Evolutionary conservation across 1,140 invertebrate genomes (phyloP), one percentile per base, ranked within the genome.

Genomic region (Pachyrhynchus sulphureomaculatus): DNA sequence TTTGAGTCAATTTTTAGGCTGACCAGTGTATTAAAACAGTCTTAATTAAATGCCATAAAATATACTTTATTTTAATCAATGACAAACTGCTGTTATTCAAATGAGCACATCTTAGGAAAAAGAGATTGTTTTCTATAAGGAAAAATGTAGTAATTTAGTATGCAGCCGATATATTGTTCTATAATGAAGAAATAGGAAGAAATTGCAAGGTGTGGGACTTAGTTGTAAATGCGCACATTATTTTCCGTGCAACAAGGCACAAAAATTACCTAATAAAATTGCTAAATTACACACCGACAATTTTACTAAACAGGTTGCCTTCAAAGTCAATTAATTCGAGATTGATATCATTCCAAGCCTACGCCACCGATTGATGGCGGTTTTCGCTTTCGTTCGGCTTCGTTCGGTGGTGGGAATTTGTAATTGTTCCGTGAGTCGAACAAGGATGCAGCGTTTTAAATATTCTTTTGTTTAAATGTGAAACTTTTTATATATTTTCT

Each of bases 331-430:
- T 48, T 15, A 15, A n/a, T 29, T 54, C 37, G 52, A 42, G 52
- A 37, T 24, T 54, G 52, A 54, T 54, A 41, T 54, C 52, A 54
- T 54, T 54, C 39, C 36, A 54, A 54, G 24, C 52, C 52, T 37
- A 54, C 39, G 33, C 26, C 12, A 29, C 26, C 2, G 12, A 21
- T 10, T n/a, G 23, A 54, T 54, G 52, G 42, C 37, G 36, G 21
- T 12, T 18, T 42, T 21, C 20, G 49, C 15, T 52, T 52, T 37
- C 34, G 34, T 37, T 37, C 34, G 34, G 34, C 29, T 29, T 23
- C 52, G 29, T n/a, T 54, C 52, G 36, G 12, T 33, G 12, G n/a
- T 32, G 47, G 9, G 26, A 45, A 23, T 17, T 45, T 5, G 26
- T 18, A 18, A 37, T 37, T 52, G 18, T 37, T 33, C 18, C n/a